Conservation (phyloP, 64 coral and sea anemone species). For the Montipora sp. region DNA sequence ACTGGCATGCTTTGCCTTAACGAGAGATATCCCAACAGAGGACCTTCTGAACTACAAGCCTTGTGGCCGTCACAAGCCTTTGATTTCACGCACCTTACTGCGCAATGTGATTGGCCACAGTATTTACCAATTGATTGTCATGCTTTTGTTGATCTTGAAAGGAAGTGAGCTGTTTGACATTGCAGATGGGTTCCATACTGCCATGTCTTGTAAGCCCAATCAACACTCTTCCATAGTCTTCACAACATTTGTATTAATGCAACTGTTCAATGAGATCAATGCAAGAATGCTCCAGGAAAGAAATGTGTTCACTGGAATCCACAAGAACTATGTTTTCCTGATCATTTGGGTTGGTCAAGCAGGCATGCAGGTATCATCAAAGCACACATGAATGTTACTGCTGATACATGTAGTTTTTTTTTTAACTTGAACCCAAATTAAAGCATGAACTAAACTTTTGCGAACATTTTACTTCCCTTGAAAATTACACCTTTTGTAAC, state of each 20-base stretch:
- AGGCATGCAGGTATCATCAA: conserved; percentile 76
- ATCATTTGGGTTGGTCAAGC: conserved; percentile 84
- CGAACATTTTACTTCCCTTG: too few relatives aligned
- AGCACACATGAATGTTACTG: too few relatives aligned
- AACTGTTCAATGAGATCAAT: conserved; percentile 98
- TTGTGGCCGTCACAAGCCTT: conserved; percentile 91
- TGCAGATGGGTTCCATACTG: conserved; percentile 70
- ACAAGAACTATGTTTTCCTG: conserved; percentile 71
- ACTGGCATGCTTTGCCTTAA: conserved; percentile 90
- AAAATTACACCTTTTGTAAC: too few relatives aligned
- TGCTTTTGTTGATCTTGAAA: conserved; percentile 83
- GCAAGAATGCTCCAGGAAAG: conserved; percentile 83
- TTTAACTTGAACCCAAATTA: too few relatives aligned
- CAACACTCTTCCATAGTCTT: conserved; percentile 94
- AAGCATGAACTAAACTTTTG: too few relatives aligned
- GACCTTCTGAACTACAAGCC: conserved; percentile 87
- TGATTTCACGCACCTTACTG: conserved; percentile 87
- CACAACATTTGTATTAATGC: conserved; percentile 98
- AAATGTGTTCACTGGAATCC: conserved; percentile 93
- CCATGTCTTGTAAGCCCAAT: conserved; percentile 75
- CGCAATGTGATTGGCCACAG: conserved; percentile 91
- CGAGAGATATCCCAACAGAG: conserved; percentile 89
- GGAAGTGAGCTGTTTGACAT: conserved; percentile 84
- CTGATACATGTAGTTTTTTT: too few relatives aligned
- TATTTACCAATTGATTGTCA: conserved; percentile 81